A percentile compares a stretch with the other conserved stretches of the same genome.
Evolutionary conservation across 1,140 invertebrate species (phyloP).

Genomic region (Mizuhopecten yessoensis): DNA sequence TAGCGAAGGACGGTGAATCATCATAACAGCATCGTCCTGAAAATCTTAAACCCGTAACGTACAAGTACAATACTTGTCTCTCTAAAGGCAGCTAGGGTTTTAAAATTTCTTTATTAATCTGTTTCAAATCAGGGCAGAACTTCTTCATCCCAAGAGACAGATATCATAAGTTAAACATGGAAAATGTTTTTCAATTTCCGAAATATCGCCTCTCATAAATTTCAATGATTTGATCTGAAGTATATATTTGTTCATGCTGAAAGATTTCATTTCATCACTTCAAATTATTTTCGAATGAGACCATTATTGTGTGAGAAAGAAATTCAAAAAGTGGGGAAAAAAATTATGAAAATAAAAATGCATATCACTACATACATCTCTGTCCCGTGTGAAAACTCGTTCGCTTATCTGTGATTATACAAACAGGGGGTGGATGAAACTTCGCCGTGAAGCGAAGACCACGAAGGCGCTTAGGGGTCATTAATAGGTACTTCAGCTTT

Average conservation of each 20-base stretch:
- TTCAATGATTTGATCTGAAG: background rate
- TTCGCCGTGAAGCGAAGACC: background rate
- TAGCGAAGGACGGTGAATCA: background rate
- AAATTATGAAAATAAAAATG: constrained; percentile 1
- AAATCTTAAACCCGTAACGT: background rate
- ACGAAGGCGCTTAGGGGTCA: background rate
- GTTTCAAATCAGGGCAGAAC: background rate
- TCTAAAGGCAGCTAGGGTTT: background rate
- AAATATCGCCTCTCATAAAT: background rate
- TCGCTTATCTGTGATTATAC: background rate
- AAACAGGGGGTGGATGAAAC: background rate
- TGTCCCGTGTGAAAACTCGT: constrained; percentile 4
- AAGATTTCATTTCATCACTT: constrained; percentile 2
- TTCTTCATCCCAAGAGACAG: background rate
- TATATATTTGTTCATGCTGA: background rate
- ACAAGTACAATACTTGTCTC: background rate
- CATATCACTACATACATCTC: background rate
- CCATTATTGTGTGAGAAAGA: background rate
- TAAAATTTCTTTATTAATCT: background rate
- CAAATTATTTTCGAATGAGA: background rate
- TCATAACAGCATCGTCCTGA: background rate
- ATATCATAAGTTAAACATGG: background rate
- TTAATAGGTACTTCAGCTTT: background rate
- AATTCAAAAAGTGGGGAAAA: background rate
- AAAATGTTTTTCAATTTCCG: background rate